phyloP scores from a whole-genome alignment of 2,113 vertebrate genomes.

The Saccopteryx leptura region DNA sequence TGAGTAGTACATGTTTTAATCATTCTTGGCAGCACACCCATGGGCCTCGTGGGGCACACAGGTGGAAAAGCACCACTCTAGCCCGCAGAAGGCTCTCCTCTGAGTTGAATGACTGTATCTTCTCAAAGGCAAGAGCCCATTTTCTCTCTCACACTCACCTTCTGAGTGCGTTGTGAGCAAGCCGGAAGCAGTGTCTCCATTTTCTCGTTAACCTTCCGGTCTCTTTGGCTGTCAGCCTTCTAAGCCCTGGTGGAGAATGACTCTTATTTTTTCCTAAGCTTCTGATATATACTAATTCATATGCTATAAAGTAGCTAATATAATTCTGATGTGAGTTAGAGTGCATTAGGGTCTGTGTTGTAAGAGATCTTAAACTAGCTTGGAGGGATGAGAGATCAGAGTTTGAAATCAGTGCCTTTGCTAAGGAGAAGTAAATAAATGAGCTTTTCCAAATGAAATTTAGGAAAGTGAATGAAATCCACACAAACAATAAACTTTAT shows the following conservation, averaged over 20 bases:
- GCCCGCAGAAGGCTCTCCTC: neutral
- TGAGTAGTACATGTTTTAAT: no score
- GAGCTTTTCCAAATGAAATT: constrained; percentile 4
- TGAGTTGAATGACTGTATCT: neutral
- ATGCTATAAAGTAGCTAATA: neutral
- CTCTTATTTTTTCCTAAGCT: neutral
- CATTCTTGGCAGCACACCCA: no score
- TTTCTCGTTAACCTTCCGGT: neutral
- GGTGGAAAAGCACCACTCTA: neutral
- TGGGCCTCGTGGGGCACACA: no score
- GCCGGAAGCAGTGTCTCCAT: neutral
- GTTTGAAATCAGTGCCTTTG: neutral
- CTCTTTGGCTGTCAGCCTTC: neutral
- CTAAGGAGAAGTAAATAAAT: neutral
- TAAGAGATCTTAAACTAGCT: neutral
- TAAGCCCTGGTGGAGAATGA: neutral
- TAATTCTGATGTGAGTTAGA: neutral
- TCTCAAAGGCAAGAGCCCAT: neutral
- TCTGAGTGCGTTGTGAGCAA: neutral
- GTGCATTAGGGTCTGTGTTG: neutral
- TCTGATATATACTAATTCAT: neutral
- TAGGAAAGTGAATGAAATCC: neutral
- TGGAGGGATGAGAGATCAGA: neutral
- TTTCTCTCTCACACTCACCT: neutral
- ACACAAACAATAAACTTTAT: neutral